A percentile compares a stretch with the other conserved stretches of the same genome.
phyloP scores from a whole-genome alignment of 2,888 invertebrate genomes.

The Caenorhabditis afra region DNA sequence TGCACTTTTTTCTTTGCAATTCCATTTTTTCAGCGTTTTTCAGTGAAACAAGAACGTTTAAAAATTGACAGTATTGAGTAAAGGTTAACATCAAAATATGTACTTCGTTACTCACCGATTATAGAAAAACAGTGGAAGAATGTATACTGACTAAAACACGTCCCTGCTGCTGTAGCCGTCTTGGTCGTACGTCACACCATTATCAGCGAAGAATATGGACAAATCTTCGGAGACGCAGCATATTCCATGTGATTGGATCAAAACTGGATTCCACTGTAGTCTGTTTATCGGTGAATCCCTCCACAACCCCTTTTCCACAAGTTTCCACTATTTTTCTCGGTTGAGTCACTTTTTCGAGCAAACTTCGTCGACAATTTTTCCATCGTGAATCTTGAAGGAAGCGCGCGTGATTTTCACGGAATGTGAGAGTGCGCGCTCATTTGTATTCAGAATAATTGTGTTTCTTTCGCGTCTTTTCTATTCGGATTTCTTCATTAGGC shows the following conservation, averaged over 20 bases:
- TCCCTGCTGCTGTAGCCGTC: slow-evolving; percentile 29
- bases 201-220: slow-evolving; percentile 9
- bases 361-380: no score
- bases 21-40: neutral
- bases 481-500: neutral
- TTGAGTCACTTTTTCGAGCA: no score
- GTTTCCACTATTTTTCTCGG: no score
- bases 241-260: neutral
- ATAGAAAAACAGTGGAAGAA: neutral
- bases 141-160: slow-evolving; percentile 12
- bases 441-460: neutral
- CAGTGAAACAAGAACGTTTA: neutral
- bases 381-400: no score
- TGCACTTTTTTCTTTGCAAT: neutral
- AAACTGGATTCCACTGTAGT: slow-evolving; percentile 38
- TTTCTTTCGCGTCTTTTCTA: neutral
- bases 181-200: slow-evolving; percentile 18
- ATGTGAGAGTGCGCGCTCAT: neutral
- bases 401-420: neutral
- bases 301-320: neutral
- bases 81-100: neutral
- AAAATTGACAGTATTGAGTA: no score
- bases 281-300: neutral
- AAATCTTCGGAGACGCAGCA: slow-evolving; percentile 22
- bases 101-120: neutral